Evolutionary conservation across 1,140 invertebrate species (phyloP).

Genomic region (Cotesia glomerata): DNA sequence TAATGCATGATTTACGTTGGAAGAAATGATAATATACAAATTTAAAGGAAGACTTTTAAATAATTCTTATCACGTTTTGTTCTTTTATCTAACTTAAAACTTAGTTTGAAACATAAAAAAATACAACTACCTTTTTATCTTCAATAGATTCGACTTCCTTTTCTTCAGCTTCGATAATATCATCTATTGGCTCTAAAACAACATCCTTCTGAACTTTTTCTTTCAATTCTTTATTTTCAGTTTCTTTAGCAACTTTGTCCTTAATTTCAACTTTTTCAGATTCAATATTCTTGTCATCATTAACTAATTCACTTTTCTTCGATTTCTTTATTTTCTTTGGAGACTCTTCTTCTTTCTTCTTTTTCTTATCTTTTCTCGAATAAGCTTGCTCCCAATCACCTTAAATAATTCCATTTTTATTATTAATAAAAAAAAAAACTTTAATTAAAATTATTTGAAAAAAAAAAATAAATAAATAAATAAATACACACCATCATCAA

Average conservation of each 20-base stretch:
- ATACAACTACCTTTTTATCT: slow-evolving; percentile 44
- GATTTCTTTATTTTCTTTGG: slow-evolving; percentile 63
- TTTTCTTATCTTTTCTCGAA: slow-evolving; percentile 72
- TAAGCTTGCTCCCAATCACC: slow-evolving; percentile 75
- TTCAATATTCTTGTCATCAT: slow-evolving; percentile 55
- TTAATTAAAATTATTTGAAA: slow-evolving; percentile 11
- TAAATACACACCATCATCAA: slow-evolving; percentile 68
- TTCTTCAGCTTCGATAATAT: slow-evolving; percentile 43
- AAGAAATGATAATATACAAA: too few relatives aligned
- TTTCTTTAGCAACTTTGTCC: slow-evolving; percentile 64
- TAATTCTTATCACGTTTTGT: too few relatives aligned
- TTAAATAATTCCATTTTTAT: slow-evolving; percentile 32
- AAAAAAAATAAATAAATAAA: slow-evolving; percentile 14
- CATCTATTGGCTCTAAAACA: slow-evolving; percentile 50
- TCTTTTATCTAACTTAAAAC: too few relatives aligned
- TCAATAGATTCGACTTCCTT: slow-evolving; percentile 57
- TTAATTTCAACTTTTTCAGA: slow-evolving; percentile 59
- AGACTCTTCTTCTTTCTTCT: slow-evolving; percentile 65
- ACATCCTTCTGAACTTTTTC: slow-evolving; percentile 60
- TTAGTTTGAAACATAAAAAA: neutral
- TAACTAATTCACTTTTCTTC: slow-evolving; percentile 55
- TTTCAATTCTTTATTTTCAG: slow-evolving; percentile 62
- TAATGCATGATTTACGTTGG: too few relatives aligned
- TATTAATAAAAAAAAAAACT: neutral
- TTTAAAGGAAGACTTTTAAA: too few relatives aligned